Base-by-base conservation (phyloP, 2,888 invertebrate species). In the Drosophila meridionalis region DNA sequence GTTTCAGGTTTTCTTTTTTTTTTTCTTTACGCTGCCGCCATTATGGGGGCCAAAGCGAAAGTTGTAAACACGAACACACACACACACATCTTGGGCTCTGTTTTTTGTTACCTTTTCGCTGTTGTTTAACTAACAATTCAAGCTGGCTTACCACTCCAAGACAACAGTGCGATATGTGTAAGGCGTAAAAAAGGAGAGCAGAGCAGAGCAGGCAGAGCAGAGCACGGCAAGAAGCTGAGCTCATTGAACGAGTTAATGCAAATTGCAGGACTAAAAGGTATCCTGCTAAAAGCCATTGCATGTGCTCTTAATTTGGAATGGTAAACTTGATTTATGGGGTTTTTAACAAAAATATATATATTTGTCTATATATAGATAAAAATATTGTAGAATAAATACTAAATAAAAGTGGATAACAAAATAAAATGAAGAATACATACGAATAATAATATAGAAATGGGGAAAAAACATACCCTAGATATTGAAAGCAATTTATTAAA, bases 101-200 rank as follows among this genome's bases (percentile, higher is more conserved):
- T 75, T 83, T 77, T 65, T 50, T 82, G 72, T 52, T 77, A 63
- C 70, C 68, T 72, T 82, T 68, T 57, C 9, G 12, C 69, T 76
- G 66, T 71, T 80, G 59, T 66, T 71, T 69, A 71, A 67, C 77
- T 70, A 79, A 79, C 73, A 76, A 70, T 79, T 79, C 70, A 69
- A 67, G 73, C 70, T 73, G 73, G 66, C 59, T 64, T 69, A 57
- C 63, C 71, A 73, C 77, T 76, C 43, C 56, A 66, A 57, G 55
- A 55, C 55, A 55, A 40, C 40, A 38, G 40, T 28, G 28, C 55
- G 55, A 55, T 55, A 28, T 38, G 55, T 55, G 38, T 40, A 26
- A 40, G 55, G 28, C 38, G 26, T 28, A 38, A 55, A 8, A 5
- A 20, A 26, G 12, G 5, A 11, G 7, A 56, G 57, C 40, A 38